Evolutionary conservation across 2,888 invertebrate species (phyloP).

Genomic region (Melieria picta): DNA sequence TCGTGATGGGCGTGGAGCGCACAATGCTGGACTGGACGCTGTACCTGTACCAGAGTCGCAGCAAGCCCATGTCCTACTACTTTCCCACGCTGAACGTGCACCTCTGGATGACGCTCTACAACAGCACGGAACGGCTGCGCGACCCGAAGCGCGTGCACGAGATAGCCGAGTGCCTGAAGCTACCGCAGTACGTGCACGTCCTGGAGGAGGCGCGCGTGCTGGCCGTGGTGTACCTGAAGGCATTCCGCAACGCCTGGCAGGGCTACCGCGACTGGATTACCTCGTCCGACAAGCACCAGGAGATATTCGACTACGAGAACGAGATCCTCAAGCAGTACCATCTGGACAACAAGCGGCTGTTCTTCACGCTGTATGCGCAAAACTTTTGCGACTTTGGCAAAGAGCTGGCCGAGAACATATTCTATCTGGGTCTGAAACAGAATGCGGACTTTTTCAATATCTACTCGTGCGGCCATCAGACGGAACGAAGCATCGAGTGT

Average conservation of each 20-base stretch:
- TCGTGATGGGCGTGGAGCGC: conserved; percentile 52
- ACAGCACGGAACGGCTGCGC: conserved; percentile 54
- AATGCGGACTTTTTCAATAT: conserved; percentile 54
- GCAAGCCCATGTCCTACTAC: conserved; percentile 62
- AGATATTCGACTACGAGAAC: conserved; percentile 59
- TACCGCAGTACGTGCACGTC: conserved; percentile 58
- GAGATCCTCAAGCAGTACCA: conserved; percentile 52
- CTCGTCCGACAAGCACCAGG: conserved; percentile 39
- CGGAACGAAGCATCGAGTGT: too few relatives aligned
- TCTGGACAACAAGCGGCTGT: conserved; percentile 56
- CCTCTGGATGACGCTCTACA: conserved; percentile 61
- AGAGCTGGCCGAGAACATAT: conserved; percentile 59
- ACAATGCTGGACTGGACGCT: conserved; percentile 61
- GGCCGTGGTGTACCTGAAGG: conserved; percentile 60
- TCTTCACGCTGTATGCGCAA: conserved; percentile 61
- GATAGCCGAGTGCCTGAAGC: conserved; percentile 56
- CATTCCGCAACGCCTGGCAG: conserved; percentile 57
- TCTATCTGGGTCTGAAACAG: conserved; percentile 59
- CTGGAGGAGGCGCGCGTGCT: conserved; percentile 59
- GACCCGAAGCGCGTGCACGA: conserved; percentile 54
- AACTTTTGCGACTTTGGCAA: conserved; percentile 63
- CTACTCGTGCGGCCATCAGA: conserved; percentile 39
- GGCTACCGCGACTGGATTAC: conserved; percentile 57
- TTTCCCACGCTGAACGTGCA: conserved; percentile 60
- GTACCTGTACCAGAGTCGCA: conserved; percentile 59